phyloP scores from a whole-genome alignment of 2,888 invertebrate species.

The Abscondita cerata region DNA sequence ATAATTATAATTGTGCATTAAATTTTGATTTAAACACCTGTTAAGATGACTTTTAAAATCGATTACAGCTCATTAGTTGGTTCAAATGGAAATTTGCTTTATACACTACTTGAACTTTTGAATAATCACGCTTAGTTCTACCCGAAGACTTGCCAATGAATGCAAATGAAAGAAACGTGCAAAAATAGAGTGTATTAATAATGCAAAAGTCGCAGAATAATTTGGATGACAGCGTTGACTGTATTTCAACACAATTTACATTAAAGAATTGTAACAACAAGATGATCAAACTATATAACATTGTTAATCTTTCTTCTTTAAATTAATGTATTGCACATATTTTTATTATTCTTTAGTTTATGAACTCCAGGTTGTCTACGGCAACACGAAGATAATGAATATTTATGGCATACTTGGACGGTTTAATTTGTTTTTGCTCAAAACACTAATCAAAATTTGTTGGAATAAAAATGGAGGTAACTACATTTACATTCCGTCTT shows the following conservation, averaged over 20 bases:
- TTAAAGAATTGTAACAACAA: background rate
- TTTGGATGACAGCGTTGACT: slow-evolving; percentile 14
- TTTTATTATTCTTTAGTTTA: slow-evolving; percentile 22
- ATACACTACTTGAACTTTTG: slow-evolving; percentile 28
- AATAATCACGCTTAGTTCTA: slow-evolving; percentile 34
- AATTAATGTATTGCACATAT: slow-evolving; percentile 17
- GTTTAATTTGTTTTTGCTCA: slow-evolving; percentile 8
- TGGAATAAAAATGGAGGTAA: slow-evolving; percentile 3
- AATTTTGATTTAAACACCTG: slow-evolving; percentile 25
- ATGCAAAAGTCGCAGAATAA: slow-evolving; percentile 27
- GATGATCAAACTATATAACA: background rate
- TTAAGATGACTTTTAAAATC: slow-evolving; percentile 16
- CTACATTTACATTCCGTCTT: no score
- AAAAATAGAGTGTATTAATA: slow-evolving; percentile 31
- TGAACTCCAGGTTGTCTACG: slow-evolving; percentile 7
- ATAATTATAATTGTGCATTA: slow-evolving; percentile 13
- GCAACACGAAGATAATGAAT: slow-evolving; percentile 9
- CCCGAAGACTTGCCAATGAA: slow-evolving; percentile 27
- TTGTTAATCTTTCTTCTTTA: slow-evolving; percentile 12
- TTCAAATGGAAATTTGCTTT: slow-evolving; percentile 33
- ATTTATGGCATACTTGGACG: slow-evolving; percentile 7
- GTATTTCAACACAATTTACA: background rate
- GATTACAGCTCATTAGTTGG: slow-evolving; percentile 28
- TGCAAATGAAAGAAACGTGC: slow-evolving; percentile 32
- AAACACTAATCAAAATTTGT: slow-evolving; percentile 7